Base-by-base conservation (phyloP, 2,113 vertebrate species). In the Salvelinus alpinus region DNA sequence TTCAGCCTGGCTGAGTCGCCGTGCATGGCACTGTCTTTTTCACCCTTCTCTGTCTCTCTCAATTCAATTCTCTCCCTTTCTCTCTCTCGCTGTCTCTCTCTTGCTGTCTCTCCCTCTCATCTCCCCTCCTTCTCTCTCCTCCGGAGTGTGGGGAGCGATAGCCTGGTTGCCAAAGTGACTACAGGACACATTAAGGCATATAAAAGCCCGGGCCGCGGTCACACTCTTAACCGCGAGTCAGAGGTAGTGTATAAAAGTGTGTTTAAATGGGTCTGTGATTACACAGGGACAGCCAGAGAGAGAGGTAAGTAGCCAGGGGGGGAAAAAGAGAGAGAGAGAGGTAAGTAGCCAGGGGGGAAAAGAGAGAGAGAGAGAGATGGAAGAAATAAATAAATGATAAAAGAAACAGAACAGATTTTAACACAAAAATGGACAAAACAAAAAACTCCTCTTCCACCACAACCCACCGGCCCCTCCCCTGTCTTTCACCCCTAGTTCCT, bases 221-320 rank as follows among this genome's bases (percentile, higher is more conserved):
- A 68, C 88, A 80, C 87, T 90, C 80, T 88, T 85, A 91, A 89
- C 89, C 87, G 88, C 81, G 84, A 90, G 90, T 87, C 89, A 87
- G 87, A 87, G 88, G 85, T 87, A 89, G 90, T 91, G 88, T 88
- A 84, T 88, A 89, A 91, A 89, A 91, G 88, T 89, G 90, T 90
- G 89, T 90, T 89, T 87, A 91, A 91, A 91, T 91, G 90, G 88
- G 85, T 80, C 84, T 83, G 87, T 90, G 88, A 91, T 91, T 91
- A 91, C 87, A 54, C 67, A 54, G 71, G 13, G 64, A 44, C 29
- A 64, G 59, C 22, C 20, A 73, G 54, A 29, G 27, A 29, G 3
- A 29, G 27, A 29, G 27, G 27, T 29, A 4, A 0, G 27, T 29
- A 29, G 27, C 27, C 27, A 29, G 27, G 27, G 27, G 27, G 27